Percentiles rank a stretch among this genome's conserved stretches.
Conservation (phyloP, 2,888 invertebrate species). For the Netelia melanura region DNA sequence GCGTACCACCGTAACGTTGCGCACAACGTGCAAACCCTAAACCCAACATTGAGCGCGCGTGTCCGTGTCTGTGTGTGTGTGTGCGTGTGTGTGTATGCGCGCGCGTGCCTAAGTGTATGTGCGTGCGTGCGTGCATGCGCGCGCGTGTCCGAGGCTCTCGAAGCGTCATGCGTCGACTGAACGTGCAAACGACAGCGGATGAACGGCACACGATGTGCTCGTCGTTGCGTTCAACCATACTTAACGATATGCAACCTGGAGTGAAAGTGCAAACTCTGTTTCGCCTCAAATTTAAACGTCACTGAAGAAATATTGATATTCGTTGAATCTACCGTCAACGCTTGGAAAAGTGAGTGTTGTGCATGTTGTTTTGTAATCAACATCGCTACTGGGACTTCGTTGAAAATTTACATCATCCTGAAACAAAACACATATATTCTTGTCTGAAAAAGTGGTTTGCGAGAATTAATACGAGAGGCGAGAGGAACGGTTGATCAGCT, state of each 20-base stretch:
- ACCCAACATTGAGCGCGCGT: not conserved
- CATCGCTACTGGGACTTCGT: too few species aligned
- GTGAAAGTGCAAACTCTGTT: conserved; percentile 41
- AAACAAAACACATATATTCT: not conserved
- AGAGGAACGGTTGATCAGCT: conserved; percentile 38
- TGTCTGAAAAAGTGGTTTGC: too few species aligned
- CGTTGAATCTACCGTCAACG: not conserved
- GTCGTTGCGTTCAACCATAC: conserved; percentile 43
- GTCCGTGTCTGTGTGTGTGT: not conserved
- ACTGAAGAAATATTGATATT: conserved; percentile 27
- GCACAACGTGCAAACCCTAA: conserved; percentile 1
- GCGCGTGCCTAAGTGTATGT: not conserved
- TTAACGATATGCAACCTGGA: not conserved
- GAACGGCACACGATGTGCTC: conserved; percentile 55
- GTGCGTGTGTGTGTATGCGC: not conserved
- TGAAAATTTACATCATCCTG: not conserved
- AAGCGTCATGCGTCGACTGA: conserved; percentile 62
- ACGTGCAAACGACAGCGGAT: conserved; percentile 45
- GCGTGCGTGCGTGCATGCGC: not conserved
- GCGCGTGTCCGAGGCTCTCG: conserved; percentile 30
- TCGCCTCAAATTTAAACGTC: conserved; percentile 24
- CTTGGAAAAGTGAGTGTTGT: not conserved
- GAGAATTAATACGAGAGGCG: not conserved
- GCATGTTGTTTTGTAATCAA: too few species aligned
- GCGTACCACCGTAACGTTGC: conserved; percentile 59